Evolutionary conservation across 2,888 invertebrate genomes (phyloP).

Genomic region (Machimus atricapillus): DNA sequence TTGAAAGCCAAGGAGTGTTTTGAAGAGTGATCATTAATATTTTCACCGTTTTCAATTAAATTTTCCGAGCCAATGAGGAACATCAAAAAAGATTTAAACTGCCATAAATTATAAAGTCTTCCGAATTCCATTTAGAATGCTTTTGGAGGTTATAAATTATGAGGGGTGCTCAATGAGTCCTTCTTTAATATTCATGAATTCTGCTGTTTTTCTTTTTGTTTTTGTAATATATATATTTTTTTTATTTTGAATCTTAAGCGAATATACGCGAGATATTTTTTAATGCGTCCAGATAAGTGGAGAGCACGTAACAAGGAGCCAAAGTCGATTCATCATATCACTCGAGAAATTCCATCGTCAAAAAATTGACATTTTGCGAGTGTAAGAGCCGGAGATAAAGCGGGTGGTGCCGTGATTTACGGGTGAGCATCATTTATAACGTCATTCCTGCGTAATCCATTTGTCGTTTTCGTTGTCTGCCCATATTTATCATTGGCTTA

Average conservation of each 20-base stretch:
- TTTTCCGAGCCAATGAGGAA: neutral
- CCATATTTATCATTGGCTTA: conserved; percentile 38
- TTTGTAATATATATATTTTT: neutral
- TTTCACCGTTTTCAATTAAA: neutral
- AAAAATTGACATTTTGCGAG: conserved; percentile 24
- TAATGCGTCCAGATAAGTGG: neutral
- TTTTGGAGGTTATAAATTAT: neutral
- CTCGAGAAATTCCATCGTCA: conserved; percentile 8
- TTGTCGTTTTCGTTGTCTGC: conserved; percentile 40
- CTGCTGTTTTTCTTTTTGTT: neutral
- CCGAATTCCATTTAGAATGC: neutral
- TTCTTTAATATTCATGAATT: neutral
- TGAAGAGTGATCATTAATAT: neutral
- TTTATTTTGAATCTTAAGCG: neutral
- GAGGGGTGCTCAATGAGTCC: neutral
- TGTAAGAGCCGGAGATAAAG: conserved; percentile 12
- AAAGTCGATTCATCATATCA: conserved; percentile 11
- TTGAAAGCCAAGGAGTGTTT: neutral
- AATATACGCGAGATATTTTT: neutral
- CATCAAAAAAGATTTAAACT: neutral
- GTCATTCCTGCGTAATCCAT: conserved; percentile 36
- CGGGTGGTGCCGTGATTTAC: conserved; percentile 17
- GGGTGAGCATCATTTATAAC: conserved; percentile 36
- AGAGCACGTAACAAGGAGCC: neutral
- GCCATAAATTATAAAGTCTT: neutral